phyloP scores from a whole-genome alignment of 1,140 invertebrate genomes.

The Scylla paramamosain region DNA sequence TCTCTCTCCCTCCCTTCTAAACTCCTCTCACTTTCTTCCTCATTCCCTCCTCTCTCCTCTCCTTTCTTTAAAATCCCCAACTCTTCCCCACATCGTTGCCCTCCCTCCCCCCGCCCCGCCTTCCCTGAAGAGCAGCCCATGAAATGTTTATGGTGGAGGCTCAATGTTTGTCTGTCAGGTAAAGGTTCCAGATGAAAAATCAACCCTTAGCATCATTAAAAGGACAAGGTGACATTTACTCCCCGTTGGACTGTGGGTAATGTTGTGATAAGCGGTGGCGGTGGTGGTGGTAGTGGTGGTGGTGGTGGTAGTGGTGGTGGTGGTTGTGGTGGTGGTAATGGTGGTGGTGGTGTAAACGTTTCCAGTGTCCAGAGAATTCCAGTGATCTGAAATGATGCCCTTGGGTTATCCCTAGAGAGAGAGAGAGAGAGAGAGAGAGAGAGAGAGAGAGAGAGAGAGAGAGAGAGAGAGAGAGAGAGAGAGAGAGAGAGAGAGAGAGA shows the following conservation, averaged over 20 bases:
- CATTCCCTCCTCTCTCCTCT: not conserved
- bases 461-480: conserved; percentile 3
- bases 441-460: conserved; percentile 15
- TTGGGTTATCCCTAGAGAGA: not conserved
- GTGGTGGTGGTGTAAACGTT: not conserved
- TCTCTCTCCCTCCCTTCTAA: not conserved
- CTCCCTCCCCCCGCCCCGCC: not conserved
- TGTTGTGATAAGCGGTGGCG: not conserved
- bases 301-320: not conserved
- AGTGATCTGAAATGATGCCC: not conserved
- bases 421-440: conserved; percentile 20
- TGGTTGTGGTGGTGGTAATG: not conserved
- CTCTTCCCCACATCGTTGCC: not conserved
- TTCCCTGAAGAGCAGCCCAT: not conserved
- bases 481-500: not conserved
- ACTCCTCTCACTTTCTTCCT: not conserved
- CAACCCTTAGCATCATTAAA: conserved; percentile 1
- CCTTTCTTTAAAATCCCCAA: not conserved
- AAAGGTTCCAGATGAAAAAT: conserved; percentile 15
- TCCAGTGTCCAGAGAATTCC: not conserved
- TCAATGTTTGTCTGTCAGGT: conserved; percentile 9
- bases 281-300: not conserved
- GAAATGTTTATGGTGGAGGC: not conserved
- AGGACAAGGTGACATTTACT: conserved; percentile 22
- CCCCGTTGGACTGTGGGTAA: not conserved